Evolutionary conservation across 2,113 vertebrate genomes (phyloP).

Genomic region (Macroglossus sobrinus): DNA sequence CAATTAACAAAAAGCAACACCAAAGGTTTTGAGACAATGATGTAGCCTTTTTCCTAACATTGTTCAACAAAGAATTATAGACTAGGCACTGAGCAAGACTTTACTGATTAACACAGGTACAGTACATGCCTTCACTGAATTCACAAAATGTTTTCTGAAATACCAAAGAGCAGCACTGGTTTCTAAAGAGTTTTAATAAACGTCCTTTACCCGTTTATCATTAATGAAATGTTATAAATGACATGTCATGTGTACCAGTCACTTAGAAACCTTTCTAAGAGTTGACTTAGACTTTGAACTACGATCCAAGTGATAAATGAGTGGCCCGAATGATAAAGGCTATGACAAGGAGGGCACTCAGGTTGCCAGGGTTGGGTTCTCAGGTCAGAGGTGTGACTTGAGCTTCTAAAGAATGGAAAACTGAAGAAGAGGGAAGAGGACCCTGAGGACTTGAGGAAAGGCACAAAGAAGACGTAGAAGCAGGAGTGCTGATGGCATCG

Average conservation of each 20-base stretch:
- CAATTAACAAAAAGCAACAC: not conserved
- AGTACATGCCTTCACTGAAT: not conserved
- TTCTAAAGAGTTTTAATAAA: not conserved
- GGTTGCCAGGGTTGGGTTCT: not conserved
- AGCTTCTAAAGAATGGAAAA: not conserved
- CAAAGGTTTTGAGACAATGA: not conserved
- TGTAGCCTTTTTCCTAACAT: not conserved
- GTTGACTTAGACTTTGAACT: not conserved
- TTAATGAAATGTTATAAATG: not conserved
- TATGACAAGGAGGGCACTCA: not conserved
- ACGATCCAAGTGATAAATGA: not conserved
- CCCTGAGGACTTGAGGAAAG: not conserved
- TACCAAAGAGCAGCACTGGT: not conserved
- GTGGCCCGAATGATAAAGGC: not conserved
- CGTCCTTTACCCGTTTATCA: not conserved
- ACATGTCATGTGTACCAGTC: not conserved
- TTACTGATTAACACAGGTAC: not conserved
- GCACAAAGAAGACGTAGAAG: not conserved
- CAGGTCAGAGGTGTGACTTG: not conserved
- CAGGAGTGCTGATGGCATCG: not conserved
- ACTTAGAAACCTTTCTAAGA: conserved; percentile 20
- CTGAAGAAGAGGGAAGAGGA: not conserved
- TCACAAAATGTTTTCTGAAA: not conserved
- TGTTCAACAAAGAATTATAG: not conserved
- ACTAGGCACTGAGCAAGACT: not conserved